Conservation (phyloP, 2,113 vertebrate species). For the Numida meleagris region DNA sequence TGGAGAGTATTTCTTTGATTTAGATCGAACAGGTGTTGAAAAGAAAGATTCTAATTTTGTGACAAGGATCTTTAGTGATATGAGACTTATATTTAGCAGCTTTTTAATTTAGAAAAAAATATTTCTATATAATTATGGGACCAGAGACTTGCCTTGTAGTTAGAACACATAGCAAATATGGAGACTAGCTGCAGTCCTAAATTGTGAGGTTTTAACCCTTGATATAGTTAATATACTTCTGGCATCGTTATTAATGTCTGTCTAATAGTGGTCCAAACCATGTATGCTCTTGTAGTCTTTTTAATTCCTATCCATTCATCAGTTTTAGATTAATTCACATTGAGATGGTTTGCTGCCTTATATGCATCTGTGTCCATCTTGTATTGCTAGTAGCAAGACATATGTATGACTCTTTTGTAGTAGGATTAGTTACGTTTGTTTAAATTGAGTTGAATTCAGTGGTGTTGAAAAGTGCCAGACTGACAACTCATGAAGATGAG, state of each 20-base stretch:
- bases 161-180: not conserved
- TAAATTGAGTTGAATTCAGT: slow-evolving; percentile 32
- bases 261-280: not conserved
- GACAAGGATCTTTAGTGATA: not conserved
- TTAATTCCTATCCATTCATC: not conserved
- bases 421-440: slow-evolving; percentile 14
- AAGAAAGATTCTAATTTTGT: not conserved
- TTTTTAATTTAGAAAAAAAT: not conserved
- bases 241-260: not conserved
- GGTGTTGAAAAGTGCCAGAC: not conserved
- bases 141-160: not conserved
- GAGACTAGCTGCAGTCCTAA: not conserved
- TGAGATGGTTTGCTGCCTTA: not conserved
- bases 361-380: not conserved
- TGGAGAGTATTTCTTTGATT: not conserved
- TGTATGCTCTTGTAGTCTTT: not conserved
- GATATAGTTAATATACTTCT: not conserved
- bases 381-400: not conserved
- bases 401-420: not conserved
- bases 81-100: not conserved
- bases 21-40: not conserved
- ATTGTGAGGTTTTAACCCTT: not conserved
- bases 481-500: slow-evolving; percentile 11
- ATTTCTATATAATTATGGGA: not conserved
- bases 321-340: not conserved